These are phyloP conservation scores for Margarornis squamiger DNA, from an alignment of 2,797 vertebrate genomes.

Conservation along the genomic window DNA sequence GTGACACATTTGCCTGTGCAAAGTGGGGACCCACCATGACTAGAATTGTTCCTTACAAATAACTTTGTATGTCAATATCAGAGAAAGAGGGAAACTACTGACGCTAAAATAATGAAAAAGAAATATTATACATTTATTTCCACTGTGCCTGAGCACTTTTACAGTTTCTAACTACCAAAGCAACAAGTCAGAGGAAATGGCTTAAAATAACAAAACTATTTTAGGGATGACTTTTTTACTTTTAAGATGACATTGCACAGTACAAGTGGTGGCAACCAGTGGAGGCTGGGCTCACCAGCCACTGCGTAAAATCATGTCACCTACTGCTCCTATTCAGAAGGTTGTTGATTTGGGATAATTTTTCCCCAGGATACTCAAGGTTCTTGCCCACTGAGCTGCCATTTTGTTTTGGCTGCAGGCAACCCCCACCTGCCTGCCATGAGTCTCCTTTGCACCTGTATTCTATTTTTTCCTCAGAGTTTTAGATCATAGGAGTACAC, in stretches of 20 bases:
- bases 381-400: neutral
- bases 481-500: neutral
- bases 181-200: fast-evolving
- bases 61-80: neutral
- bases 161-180: neutral
- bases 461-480: neutral
- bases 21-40: neutral
- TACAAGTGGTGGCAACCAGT: neutral
- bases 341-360: neutral
- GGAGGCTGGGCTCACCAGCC: neutral
- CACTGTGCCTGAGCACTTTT: neutral
- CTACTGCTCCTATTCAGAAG: neutral
- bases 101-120: neutral
- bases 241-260: fast-evolving
- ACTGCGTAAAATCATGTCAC: neutral
- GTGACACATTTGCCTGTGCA: fast-evolving
- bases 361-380: neutral
- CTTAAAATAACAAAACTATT: neutral
- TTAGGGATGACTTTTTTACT: neutral
- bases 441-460: neutral
- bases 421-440: neutral
- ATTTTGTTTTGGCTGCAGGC: neutral
- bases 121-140: neutral
- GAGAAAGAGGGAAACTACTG: neutral
- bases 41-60: neutral